Percentiles rank a stretch among this genome's conserved stretches.
These are phyloP conservation scores for Halcyon chelicuti DNA, from an alignment of 2,797 vertebrate genomes.

Conservation along the genomic window DNA sequence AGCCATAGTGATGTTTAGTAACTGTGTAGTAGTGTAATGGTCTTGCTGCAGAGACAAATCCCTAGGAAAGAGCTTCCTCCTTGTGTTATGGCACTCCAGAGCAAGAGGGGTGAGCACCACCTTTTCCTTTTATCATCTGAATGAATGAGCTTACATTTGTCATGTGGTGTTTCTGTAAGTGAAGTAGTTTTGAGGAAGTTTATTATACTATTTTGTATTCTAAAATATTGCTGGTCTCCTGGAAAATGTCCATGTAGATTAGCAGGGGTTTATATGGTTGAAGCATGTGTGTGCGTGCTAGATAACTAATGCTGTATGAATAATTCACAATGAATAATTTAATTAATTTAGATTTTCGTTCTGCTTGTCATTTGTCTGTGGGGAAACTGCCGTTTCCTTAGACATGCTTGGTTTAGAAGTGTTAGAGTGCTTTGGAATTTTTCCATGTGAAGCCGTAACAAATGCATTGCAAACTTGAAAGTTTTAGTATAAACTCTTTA, in stretches of 20 bases:
- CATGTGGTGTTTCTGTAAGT: background rate
- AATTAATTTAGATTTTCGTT: slow-evolving; percentile 5
- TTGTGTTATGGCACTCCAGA: background rate
- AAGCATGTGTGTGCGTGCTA: background rate
- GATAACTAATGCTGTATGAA: background rate
- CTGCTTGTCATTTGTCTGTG: background rate
- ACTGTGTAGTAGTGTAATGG: background rate
- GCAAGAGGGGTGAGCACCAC: background rate
- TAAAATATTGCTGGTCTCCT: background rate
- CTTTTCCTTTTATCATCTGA: background rate
- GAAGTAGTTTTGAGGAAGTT: background rate
- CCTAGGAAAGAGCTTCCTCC: background rate
- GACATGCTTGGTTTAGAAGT: background rate
- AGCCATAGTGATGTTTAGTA: background rate
- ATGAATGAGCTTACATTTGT: background rate
- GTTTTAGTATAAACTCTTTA: background rate
- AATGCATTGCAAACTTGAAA: background rate
- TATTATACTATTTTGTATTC: background rate
- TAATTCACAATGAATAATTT: background rate
- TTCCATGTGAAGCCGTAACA: background rate
- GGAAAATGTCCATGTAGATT: background rate
- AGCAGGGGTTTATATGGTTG: background rate
- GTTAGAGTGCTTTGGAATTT: background rate
- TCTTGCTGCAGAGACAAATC: background rate
- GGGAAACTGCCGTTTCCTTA: background rate